Conservation (phyloP, 2,888 invertebrate genomes). For the Eupeodes luniger region DNA sequence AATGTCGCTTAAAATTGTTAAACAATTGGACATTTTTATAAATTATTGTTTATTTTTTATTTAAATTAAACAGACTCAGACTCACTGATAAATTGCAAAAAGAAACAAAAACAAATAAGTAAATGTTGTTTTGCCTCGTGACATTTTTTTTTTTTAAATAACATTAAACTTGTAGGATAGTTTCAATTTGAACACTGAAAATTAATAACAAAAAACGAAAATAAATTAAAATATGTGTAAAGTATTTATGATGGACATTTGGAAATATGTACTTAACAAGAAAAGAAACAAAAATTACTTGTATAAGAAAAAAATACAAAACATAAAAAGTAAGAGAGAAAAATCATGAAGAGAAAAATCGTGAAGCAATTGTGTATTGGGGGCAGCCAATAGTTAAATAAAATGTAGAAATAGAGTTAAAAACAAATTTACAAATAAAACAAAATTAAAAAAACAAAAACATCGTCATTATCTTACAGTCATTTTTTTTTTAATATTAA, state of each 20-base stretch:
- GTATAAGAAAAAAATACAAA: constrained; percentile 24
- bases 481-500: constrained; percentile 27
- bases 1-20: constrained; percentile 37
- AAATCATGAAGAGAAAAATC: constrained; percentile 80
- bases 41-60: neutral
- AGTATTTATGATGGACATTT: constrained; percentile 57
- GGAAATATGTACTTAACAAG: constrained; percentile 52
- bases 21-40: constrained; percentile 48
- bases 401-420: constrained; percentile 40
- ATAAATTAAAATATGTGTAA: constrained; percentile 43
- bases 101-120: constrained; percentile 16
- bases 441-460: constrained; percentile 47
- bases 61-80: constrained; percentile 13
- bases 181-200: constrained; percentile 20
- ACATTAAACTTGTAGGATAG: constrained; percentile 29
- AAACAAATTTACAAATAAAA: constrained; percentile 40
- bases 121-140: constrained; percentile 41
- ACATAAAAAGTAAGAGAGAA: constrained; percentile 36
- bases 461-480: constrained; percentile 69
- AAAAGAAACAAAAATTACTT: constrained; percentile 40
- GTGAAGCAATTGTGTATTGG: constrained; percentile 85
- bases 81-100: constrained; percentile 2
- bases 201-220: constrained; percentile 12
- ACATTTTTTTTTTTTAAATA: constrained; percentile 20
- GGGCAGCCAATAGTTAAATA: constrained; percentile 82